Evolutionary conservation across 2,113 vertebrate species (phyloP), one percentile per base, ranked within the genome.

Genomic region (Oreochromis niloticus): DNA sequence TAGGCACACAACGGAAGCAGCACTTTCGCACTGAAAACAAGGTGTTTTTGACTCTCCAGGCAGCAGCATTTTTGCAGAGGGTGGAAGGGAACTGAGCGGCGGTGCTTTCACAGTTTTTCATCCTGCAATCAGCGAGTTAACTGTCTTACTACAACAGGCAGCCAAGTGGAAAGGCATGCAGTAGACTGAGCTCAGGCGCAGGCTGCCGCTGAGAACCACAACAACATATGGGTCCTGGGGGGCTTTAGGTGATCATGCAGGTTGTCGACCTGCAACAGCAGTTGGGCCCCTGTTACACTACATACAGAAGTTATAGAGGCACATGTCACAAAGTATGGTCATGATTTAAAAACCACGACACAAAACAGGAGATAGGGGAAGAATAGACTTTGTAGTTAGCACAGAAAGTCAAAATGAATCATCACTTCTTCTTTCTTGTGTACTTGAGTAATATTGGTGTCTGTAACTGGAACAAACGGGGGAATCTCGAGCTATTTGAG

Each of bases 101-200:
- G 55, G 57, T 87, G 79, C 92, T 92, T 93, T 92, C 87, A 89
- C 87, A 85, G 89, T 88, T 92, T 59, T 91, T 89, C 83, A 81
- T 92, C 78, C 85, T 93, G 90, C 90, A 90, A 90, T 93, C 89
- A 89, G 89, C 12, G 80, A 92, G 90, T 93, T 94, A 94, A 94
- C 94, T 89, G 89, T 92, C 87, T 90, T 83, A 93, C 94, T 94
- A 91, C 93, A 85, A 87, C 84, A 89, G 63, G 91, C 94, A 94
- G 87, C 87, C 92, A 81, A 94, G 94, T 94, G 95, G 93, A 95
- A 96, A 95, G 95, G 94, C 94, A 95, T 93, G 94, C 82, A 12
- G 91, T 66, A 80, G 89, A 84, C 87, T 92, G 91, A 93, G 88
- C 81, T 79, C 88, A 39, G 75, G 68, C 91, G 59, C 41, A 80